phyloP scores from a whole-genome alignment of 2,888 invertebrate genomes.

The Gymnoscelis rufifasciata region DNA sequence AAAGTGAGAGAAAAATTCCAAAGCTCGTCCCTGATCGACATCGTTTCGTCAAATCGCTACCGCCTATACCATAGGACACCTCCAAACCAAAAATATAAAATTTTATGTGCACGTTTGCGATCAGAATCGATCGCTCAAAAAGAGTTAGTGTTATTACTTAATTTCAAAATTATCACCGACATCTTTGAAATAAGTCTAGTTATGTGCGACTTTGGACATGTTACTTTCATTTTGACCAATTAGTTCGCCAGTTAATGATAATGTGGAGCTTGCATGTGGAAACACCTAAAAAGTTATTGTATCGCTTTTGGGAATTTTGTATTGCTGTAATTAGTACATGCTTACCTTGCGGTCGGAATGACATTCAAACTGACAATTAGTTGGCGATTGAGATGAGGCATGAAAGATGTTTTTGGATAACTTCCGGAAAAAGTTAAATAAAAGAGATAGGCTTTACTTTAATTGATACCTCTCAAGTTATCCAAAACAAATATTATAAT shows the following conservation, averaged over 20 bases:
- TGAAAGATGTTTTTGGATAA: no score
- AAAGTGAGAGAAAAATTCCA: no score
- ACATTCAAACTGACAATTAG: no score
- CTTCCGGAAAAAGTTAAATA: no score
- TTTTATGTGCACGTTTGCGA: conserved; percentile 64
- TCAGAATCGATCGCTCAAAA: conserved; percentile 51
- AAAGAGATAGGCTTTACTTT: no score
- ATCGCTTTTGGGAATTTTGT: background rate
- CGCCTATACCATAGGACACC: conserved; percentile 24
- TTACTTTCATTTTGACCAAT: background rate
- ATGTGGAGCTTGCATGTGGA: background rate
- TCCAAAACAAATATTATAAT: no score
- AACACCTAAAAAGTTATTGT: background rate
- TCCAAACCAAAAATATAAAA: conserved; percentile 64
- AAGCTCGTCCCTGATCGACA: background rate
- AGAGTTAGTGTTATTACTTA: conserved; percentile 75
- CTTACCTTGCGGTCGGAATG: background rate
- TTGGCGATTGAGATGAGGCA: no score
- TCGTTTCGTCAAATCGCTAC: conserved; percentile 24
- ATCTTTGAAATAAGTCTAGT: conserved; percentile 27
- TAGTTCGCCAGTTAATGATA: background rate
- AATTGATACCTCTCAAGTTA: no score
- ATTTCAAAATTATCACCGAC: conserved; percentile 66
- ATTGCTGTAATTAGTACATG: background rate
- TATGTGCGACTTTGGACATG: background rate